phyloP scores from a whole-genome alignment of 2,888 invertebrate genomes.

The Megaustenia siamemsis region DNA sequence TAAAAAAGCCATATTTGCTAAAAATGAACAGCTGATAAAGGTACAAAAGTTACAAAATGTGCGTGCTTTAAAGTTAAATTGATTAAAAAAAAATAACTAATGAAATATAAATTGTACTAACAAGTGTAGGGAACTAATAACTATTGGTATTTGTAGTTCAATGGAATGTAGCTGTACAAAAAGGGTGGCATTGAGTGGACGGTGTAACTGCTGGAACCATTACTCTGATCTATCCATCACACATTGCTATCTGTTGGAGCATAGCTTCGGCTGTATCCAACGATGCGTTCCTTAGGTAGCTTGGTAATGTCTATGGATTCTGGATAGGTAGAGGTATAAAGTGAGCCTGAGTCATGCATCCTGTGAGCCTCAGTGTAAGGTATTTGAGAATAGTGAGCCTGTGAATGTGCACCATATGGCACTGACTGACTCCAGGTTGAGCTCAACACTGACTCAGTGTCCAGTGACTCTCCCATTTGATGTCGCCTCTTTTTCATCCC shows the following conservation, averaged over 20 bases:
- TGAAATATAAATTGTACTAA: too few species aligned
- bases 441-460: conserved; percentile 69
- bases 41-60: too few species aligned
- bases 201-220: not conserved
- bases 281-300: not conserved
- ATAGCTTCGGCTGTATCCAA: conserved; percentile 44
- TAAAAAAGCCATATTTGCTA: too few species aligned
- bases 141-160: too few species aligned
- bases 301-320: not conserved
- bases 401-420: not conserved
- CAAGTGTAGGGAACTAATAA: too few species aligned
- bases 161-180: too few species aligned
- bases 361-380: conserved; percentile 45
- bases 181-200: too few species aligned
- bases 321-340: conserved; percentile 7
- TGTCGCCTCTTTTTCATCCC: conserved; percentile 56
- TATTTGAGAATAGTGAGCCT: conserved; percentile 25
- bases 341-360: not conserved
- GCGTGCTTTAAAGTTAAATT: too few species aligned
- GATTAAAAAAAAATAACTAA: too few species aligned
- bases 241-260: conserved; percentile 40
- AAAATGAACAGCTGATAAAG: too few species aligned
- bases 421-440: conserved; percentile 65
- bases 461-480: conserved; percentile 57
- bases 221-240: not conserved